Evolutionary conservation across 2,888 invertebrate species (phyloP), one percentile per base, ranked within the genome.

Genomic region (Eupeodes latifasciatus): DNA sequence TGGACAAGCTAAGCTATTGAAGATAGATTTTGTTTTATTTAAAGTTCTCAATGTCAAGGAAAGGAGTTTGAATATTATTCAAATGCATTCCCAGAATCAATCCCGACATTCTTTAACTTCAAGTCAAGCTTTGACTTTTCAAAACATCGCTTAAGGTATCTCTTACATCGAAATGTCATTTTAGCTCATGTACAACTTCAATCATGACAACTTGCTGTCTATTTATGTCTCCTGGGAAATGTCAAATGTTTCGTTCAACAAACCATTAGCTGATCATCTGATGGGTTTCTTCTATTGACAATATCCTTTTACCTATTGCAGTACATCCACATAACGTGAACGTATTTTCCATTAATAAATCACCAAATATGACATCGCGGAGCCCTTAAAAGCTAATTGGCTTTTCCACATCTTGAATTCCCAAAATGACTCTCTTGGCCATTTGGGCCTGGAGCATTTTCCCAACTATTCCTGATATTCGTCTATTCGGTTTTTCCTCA

Each of bases 361-460:
- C 75, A 87, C 83, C 83, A 87, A 87, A 87, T 87, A 83, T 83
- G 83, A 79, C 86, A 87, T 66, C 19, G 59, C 64, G 19, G 11
- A 79, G 79, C 83, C 83, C 83, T 87, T 83, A 82, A 79, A 44
- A 55, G 83, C 78, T 83, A 87, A 87, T 87, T 87, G 86, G 86
- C 66, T 47, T 53, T 59, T 57, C 66, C 49, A 71, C 72, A 55
- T 57, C 59, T 61, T 16, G 57, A 34, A 62, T 72, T 81, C 81
- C 77, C 75, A 76, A 76, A 81, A 66, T 49, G 66, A 62, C 62
- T 44, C 16, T 62, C 69, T 71, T 72, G 4, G 49, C 27, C 6
- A n/a, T 4, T 57, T 69, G 61, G 67, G 61, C 81, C 80, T 40
- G n/a, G 9, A 9, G 49, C 71, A 71, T 40, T 19, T 55, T 51